A percentile compares a stretch with the other conserved stretches of the same genome.
These are phyloP conservation scores for Sebastes taczanowskii DNA, from an alignment of 2,797 vertebrate species.

Conservation along the genomic window DNA sequence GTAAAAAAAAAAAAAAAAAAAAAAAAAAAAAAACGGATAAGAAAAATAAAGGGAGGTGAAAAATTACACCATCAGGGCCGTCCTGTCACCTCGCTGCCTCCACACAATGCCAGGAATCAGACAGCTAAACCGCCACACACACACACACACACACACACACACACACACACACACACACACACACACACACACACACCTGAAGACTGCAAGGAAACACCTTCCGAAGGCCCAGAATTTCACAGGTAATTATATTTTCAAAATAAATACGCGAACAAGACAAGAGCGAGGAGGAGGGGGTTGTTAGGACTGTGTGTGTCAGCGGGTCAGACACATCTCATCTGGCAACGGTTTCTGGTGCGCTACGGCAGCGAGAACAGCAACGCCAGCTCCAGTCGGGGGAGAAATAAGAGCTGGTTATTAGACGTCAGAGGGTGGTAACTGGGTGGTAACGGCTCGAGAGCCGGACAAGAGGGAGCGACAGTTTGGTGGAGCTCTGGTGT, in stretches of 20 bases:
- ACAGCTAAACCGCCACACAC: conserved; percentile 21
- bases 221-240: conserved; percentile 42
- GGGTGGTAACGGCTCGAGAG: conserved; percentile 43
- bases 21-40: conserved; percentile 28
- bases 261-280: conserved; percentile 61
- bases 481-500: background rate
- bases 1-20: conserved; percentile 19
- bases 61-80: conserved; percentile 65
- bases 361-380: conserved; percentile 15
- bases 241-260: conserved; percentile 63
- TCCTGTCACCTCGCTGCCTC: conserved; percentile 58
- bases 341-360: conserved; percentile 61
- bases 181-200: conserved; percentile 30
- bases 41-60: conserved; percentile 71
- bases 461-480: conserved; percentile 3
- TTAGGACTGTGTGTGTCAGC: conserved; percentile 42
- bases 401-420: conserved; percentile 48
- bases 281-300: conserved; percentile 20
- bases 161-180: conserved; percentile 32
- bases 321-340: conserved; percentile 71
- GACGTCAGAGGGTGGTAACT: conserved; percentile 57
- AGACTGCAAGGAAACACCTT: conserved; percentile 9
- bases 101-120: conserved; percentile 61
- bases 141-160: conserved; percentile 17
- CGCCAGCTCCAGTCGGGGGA: conserved; percentile 23